These are phyloP conservation scores for Pantherophis guttatus DNA, from an alignment of 2,113 vertebrate genomes.

Conservation along the genomic window DNA sequence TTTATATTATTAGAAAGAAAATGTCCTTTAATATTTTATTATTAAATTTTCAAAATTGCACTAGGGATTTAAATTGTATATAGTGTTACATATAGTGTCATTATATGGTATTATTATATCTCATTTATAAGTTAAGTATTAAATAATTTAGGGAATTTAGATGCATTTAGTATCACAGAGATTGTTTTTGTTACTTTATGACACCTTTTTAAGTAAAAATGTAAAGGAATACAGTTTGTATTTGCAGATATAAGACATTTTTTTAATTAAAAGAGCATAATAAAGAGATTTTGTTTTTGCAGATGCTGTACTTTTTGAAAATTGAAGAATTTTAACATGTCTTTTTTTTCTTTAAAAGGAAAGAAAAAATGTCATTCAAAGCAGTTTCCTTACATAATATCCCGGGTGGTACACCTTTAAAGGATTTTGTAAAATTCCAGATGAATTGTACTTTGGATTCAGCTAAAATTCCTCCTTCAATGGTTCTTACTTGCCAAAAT, in stretches of 20 bases:
- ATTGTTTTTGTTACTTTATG: background rate
- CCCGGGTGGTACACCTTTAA: constrained; percentile 44
- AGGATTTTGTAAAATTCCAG: constrained; percentile 30
- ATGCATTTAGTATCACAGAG: background rate
- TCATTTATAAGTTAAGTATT: background rate
- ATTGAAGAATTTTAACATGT: background rate
- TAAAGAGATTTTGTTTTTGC: background rate
- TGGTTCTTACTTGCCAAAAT: too few relatives aligned
- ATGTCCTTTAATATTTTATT: background rate
- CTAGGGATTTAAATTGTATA: background rate
- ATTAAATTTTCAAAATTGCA: background rate
- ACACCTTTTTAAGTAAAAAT: background rate
- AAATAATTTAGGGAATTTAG: background rate
- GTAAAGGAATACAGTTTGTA: background rate
- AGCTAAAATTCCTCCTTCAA: background rate
- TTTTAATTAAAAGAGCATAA: background rate
- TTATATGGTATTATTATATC: background rate
- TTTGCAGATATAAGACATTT: background rate
- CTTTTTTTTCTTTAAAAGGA: background rate
- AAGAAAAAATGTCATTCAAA: background rate
- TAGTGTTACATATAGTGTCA: background rate
- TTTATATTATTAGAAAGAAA: background rate
- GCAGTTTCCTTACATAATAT: fast-evolving
- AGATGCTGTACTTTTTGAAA: background rate
- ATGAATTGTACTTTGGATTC: background rate